A percentile compares a stretch with the other conserved stretches of the same genome.
phyloP scores from a whole-genome alignment of 2,797 vertebrate species.

The Nyctibius grandis region DNA sequence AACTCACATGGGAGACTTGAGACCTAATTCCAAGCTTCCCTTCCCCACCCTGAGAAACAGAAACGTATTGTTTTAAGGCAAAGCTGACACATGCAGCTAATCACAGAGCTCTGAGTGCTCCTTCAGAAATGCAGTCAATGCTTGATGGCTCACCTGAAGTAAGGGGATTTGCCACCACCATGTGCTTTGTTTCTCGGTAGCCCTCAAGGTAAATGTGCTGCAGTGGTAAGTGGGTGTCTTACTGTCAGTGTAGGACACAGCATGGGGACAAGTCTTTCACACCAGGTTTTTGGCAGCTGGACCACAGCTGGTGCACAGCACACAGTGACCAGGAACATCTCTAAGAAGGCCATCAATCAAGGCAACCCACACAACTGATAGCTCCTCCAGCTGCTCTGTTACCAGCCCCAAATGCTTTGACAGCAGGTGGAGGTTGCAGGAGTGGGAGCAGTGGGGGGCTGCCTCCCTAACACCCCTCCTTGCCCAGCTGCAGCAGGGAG shows the following conservation, averaged over 20 bases:
- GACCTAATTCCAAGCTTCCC: not conserved
- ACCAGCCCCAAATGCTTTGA: not conserved
- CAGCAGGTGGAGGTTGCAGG: not conserved
- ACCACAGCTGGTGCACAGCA: not conserved
- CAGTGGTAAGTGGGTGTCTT: not conserved
- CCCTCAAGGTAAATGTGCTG: not conserved
- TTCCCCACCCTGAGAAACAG: not conserved
- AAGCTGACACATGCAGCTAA: not conserved
- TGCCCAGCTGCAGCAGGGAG: accelerated
- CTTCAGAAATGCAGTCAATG: not conserved
- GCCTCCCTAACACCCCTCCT: accelerated
- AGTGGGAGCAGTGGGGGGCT: accelerated
- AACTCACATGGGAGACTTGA: not conserved
- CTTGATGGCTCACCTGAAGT: not conserved
- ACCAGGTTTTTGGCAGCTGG: not conserved
- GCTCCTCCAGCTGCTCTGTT: not conserved
- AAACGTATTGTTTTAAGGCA: not conserved
- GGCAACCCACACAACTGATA: not conserved
- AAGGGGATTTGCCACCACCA: not conserved
- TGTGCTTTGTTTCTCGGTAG: not conserved
- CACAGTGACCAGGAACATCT: not conserved
- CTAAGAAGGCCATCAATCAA: not conserved
- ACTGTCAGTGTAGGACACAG: not conserved
- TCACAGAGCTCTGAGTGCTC: not conserved
- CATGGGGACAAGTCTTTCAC: not conserved